Evolutionary conservation across 2,113 vertebrate species (phyloP).

Genomic region (Chionomys nivalis): DNA sequence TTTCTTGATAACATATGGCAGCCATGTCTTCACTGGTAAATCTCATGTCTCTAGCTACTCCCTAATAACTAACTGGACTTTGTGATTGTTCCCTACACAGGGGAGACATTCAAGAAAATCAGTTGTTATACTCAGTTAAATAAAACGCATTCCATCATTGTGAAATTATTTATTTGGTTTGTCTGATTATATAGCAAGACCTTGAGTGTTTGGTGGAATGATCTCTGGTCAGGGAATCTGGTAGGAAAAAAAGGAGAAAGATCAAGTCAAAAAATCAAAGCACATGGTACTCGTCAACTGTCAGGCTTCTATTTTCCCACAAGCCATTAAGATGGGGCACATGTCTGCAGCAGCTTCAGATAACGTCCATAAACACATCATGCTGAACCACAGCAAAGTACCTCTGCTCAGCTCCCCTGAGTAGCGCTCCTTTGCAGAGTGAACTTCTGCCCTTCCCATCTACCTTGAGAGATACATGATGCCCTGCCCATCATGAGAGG

Average conservation of each 20-base stretch:
- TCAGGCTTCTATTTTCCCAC: neutral
- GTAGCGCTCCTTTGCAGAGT: neutral
- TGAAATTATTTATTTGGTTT: neutral
- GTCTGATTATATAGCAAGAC: neutral
- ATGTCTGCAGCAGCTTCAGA: neutral
- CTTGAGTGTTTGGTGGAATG: neutral
- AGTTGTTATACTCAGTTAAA: neutral
- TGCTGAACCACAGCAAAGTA: neutral
- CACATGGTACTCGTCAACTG: neutral
- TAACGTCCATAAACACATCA: neutral
- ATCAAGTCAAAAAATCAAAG: constrained; percentile 21
- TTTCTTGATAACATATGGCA: neutral
- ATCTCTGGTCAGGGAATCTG: neutral
- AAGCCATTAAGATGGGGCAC: neutral
- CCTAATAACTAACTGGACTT: neutral
- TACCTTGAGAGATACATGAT: constrained; percentile 31
- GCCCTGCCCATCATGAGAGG: neutral
- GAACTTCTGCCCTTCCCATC: constrained; percentile 53
- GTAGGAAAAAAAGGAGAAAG: constrained; percentile 7
- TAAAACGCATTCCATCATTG: neutral
- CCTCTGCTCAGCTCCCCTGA: neutral
- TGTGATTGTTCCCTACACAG: neutral
- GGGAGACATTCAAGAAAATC: neutral
- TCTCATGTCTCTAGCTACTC: neutral
- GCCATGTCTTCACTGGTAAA: neutral